Evolutionary conservation across 2,113 vertebrate genomes (phyloP).

Genomic region (Bucco capensis): DNA sequence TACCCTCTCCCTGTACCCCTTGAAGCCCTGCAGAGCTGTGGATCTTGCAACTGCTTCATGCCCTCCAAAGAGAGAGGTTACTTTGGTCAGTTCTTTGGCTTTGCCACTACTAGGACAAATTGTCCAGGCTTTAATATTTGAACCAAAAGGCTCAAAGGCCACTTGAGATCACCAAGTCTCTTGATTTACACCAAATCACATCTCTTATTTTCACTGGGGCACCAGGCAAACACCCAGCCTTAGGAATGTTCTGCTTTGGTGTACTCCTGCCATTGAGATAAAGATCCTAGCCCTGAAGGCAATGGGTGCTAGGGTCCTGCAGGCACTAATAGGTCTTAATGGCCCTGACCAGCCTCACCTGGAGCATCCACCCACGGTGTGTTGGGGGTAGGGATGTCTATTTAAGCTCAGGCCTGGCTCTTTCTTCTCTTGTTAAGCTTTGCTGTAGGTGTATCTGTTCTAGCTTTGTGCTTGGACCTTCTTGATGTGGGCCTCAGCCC

Average conservation of each 20-base stretch:
- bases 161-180: not conserved
- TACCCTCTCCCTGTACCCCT: not conserved
- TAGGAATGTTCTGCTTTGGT: not conserved
- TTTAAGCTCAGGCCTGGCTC: not conserved
- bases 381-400: too few relatives aligned
- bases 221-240: not conserved
- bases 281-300: not conserved
- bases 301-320: not conserved
- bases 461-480: not conserved
- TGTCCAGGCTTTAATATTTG: not conserved
- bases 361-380: too few relatives aligned
- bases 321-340: not conserved
- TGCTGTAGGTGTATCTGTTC: not conserved
- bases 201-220: not conserved
- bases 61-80: not conserved
- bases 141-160: not conserved
- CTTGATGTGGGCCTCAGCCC: too few relatives aligned
- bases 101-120: not conserved
- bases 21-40: not conserved
- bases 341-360: not conserved
- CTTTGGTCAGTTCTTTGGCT: not conserved
- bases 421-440: not conserved
- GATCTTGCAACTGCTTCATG: accelerated
- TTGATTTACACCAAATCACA: not conserved
- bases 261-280: too few relatives aligned